Conservation (phyloP, 2,113 vertebrate species). For the Erinaceus europaeus region DNA sequence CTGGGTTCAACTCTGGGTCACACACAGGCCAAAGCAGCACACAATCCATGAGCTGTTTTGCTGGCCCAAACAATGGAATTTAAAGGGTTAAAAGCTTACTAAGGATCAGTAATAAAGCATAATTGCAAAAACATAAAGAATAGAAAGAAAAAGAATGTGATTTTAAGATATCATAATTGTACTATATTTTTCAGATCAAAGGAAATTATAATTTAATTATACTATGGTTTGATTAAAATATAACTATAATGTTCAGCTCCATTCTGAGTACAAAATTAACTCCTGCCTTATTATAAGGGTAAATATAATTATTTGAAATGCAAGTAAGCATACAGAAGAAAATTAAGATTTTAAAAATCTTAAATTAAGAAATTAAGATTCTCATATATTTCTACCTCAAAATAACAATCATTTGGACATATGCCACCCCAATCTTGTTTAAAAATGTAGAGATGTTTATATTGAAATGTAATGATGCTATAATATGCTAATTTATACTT, state of each 20-base stretch:
- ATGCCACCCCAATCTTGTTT: not conserved
- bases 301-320: slow-evolving; percentile 17
- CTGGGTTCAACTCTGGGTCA: too few species aligned
- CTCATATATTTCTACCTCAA: not conserved
- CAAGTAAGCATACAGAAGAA: not conserved
- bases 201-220: not conserved
- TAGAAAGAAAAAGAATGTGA: not conserved
- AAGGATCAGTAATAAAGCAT: not conserved
- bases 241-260: not conserved
- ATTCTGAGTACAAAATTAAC: not conserved
- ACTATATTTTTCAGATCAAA: slow-evolving; percentile 1
- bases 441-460: not conserved
- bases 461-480: not conserved
- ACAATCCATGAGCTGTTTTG: too few species aligned
- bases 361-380: too few species aligned
- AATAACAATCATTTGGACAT: not conserved
- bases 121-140: not conserved
- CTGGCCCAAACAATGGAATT: too few species aligned
- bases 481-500: not conserved
- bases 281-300: not conserved
- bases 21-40: too few species aligned
- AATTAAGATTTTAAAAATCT: not conserved
- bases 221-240: not conserved
- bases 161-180: not conserved
- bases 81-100: not conserved